phyloP scores from a whole-genome alignment of 2,888 invertebrate genomes.

The Sympetrum striolatum region DNA sequence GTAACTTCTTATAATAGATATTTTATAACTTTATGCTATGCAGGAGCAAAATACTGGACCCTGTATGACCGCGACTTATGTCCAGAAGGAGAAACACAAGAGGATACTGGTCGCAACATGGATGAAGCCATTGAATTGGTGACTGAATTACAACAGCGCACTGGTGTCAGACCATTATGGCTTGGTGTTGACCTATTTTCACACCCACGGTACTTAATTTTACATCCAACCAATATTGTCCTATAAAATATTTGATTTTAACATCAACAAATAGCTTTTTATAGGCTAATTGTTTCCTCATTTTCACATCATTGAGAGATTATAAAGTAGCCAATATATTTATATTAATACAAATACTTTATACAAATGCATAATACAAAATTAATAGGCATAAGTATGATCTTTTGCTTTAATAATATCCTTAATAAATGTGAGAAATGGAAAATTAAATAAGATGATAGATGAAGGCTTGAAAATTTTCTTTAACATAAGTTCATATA shows the following conservation, averaged over 20 bases:
- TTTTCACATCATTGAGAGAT: no score
- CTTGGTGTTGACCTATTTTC: slow-evolving; percentile 70
- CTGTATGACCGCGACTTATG: slow-evolving; percentile 70
- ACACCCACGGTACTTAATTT: slow-evolving; percentile 61
- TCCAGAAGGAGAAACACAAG: slow-evolving; percentile 64
- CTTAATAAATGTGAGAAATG: no score
- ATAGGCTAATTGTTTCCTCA: not conserved
- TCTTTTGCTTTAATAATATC: no score
- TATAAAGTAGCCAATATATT: no score
- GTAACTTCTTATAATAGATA: not conserved
- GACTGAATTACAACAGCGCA: slow-evolving; percentile 64
- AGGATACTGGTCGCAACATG: slow-evolving; percentile 64
- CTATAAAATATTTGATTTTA: not conserved
- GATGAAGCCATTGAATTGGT: slow-evolving; percentile 68
- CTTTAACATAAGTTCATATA: no score
- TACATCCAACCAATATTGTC: not conserved
- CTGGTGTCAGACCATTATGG: slow-evolving; percentile 69
- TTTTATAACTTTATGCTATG: not conserved
- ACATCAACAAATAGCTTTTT: not conserved
- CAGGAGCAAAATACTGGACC: slow-evolving; percentile 67
- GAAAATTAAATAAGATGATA: no score
- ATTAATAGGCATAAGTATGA: no score
- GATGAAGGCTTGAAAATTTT: no score
- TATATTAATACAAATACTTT: no score
- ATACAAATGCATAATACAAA: no score